phyloP scores from a whole-genome alignment of 2,113 vertebrate genomes.

The Ellobius talpinus region DNA sequence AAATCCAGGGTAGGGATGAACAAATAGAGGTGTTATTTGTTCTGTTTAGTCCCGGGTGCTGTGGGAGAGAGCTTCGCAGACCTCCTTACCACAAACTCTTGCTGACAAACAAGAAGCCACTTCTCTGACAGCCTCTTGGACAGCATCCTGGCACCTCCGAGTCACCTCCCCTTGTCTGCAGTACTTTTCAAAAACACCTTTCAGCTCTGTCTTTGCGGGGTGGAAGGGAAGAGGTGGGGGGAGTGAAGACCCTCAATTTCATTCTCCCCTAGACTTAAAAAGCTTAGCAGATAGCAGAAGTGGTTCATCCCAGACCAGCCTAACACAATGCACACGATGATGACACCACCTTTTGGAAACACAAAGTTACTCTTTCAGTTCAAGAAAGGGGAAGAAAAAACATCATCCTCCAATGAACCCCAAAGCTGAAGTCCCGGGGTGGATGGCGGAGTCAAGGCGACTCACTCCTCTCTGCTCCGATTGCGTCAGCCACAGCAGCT shows the following conservation, averaged over 20 bases:
- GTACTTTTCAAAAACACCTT: conserved; percentile 76
- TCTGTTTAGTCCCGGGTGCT: conserved; percentile 41
- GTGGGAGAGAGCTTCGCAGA: conserved; percentile 51
- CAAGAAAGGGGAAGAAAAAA: conserved; percentile 55
- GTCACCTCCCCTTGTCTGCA: conserved; percentile 61
- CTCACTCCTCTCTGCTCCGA: conserved; percentile 68
- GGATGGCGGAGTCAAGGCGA: conserved; percentile 55
- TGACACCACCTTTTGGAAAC: conserved; percentile 69
- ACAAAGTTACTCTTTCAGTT: conserved; percentile 79
- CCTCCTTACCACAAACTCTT: conserved; percentile 68
- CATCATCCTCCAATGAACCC: conserved; percentile 58
- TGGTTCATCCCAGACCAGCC: conserved; percentile 9
- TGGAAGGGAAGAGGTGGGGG: background rate
- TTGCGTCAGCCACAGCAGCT: conserved; percentile 49
- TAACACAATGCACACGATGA: conserved; percentile 61
- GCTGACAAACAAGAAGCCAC: conserved; percentile 74
- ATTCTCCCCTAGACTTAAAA: conserved; percentile 69
- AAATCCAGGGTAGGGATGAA: conserved; percentile 69
- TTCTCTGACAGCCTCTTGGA: conserved; percentile 61
- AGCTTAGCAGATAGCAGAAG: conserved; percentile 46
- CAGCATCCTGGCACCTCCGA: background rate
- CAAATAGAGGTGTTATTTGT: conserved; percentile 82
- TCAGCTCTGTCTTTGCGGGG: conserved; percentile 57
- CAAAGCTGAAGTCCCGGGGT: conserved; percentile 62
- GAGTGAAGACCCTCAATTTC: background rate